These are phyloP conservation scores for Tromatobia lineatoria DNA, from an alignment of 2,888 invertebrate species.

Conservation along the genomic window DNA sequence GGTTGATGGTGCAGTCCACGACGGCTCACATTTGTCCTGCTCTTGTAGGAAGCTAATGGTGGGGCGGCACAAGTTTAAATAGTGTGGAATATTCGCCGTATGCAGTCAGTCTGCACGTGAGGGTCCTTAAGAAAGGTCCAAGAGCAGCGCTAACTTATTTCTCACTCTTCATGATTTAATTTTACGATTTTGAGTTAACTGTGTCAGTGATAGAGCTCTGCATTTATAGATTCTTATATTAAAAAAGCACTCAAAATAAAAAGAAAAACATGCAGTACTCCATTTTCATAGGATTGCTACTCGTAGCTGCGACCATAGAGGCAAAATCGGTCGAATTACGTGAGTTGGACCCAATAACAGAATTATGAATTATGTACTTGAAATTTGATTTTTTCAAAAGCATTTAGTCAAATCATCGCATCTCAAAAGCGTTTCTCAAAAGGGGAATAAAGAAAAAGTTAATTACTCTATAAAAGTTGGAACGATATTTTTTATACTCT, in stretches of 20 bases:
- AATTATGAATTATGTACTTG: constrained; percentile 33
- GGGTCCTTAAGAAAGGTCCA: constrained; percentile 24
- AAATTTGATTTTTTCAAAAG: neutral
- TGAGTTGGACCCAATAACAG: constrained; percentile 46
- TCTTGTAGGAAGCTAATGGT: constrained; percentile 62
- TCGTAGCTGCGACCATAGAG: constrained; percentile 17
- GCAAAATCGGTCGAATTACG: constrained; percentile 49
- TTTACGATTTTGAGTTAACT: neutral
- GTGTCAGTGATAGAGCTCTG: neutral
- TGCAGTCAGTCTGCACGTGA: constrained; percentile 75
- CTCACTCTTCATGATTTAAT: constrained; percentile 7
- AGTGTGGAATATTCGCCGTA: constrained; percentile 77
- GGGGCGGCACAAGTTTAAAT: constrained; percentile 79
- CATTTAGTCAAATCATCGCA: neutral
- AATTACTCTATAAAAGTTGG: too few species aligned
- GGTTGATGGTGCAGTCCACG: constrained; percentile 29
- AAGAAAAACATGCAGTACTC: constrained; percentile 34
- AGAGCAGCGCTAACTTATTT: constrained; percentile 37
- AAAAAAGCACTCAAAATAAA: neutral
- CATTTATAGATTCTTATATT: neutral
- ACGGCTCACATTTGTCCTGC: constrained; percentile 24
- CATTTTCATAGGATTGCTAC: constrained; percentile 31
- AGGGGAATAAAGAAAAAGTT: neutral
- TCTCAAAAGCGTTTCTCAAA: neutral
- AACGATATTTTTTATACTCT: too few species aligned